phyloP scores from a whole-genome alignment of 2,888 invertebrate genomes.

The Frankliniella fusca region DNA sequence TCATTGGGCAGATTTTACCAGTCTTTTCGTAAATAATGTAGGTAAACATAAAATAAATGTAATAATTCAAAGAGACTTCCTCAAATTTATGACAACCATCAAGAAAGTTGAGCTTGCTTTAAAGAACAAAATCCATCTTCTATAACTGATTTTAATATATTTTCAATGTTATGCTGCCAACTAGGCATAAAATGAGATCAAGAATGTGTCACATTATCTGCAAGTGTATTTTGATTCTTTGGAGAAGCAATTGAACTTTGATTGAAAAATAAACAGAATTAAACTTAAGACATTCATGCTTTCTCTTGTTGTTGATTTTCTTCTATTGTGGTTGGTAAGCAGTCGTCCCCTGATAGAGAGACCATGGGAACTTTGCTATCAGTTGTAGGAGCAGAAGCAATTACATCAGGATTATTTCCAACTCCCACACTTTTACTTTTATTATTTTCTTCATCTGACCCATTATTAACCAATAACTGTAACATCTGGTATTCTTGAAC shows the following conservation, averaged over 20 bases:
- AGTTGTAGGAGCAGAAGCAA: no score
- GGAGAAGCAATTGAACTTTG: not conserved
- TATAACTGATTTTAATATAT: not conserved
- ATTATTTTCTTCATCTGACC: not conserved
- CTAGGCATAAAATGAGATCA: not conserved
- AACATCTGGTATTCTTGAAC: slow-evolving; percentile 34
- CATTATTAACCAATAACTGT: not conserved
- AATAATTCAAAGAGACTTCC: not conserved
- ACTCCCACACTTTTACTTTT: not conserved
- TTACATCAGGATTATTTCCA: not conserved
- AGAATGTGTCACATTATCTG: not conserved
- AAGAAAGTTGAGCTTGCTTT: not conserved
- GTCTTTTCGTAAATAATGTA: no score
- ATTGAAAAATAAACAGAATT: not conserved
- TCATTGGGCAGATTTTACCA: no score
- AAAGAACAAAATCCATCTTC: not conserved
- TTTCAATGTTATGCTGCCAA: not conserved
- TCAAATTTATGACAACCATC: not conserved
- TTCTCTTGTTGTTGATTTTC: no score
- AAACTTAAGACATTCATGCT: no score
- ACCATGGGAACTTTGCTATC: no score
- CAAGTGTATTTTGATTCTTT: not conserved
- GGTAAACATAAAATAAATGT: no score
- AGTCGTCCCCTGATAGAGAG: no score
- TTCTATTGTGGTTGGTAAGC: no score